These are phyloP conservation scores for Tenebrosternarchus preto DNA, from an alignment of 2,113 vertebrate species.

Conservation along the genomic window DNA sequence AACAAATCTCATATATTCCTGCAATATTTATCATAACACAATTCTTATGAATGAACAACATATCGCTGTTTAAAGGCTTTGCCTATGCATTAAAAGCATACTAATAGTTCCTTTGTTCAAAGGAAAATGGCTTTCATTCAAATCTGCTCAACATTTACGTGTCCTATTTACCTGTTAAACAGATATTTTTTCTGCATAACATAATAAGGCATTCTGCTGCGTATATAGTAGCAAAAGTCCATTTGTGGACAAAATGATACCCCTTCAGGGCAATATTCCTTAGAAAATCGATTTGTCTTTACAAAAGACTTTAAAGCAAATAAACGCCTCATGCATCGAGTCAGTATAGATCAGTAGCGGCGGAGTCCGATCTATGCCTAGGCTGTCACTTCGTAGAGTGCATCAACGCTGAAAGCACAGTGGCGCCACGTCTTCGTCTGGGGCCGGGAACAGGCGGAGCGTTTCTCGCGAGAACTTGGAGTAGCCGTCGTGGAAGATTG, in stretches of 20 bases:
- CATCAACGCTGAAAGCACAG: slow-evolving; percentile 61
- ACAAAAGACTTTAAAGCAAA: slow-evolving; percentile 53
- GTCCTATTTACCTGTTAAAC: slow-evolving; percentile 20
- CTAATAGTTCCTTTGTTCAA: slow-evolving; percentile 63
- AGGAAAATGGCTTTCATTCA: slow-evolving; percentile 64
- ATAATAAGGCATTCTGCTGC: slow-evolving; percentile 37
- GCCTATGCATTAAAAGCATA: slow-evolving; percentile 65
- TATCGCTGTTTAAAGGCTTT: slow-evolving; percentile 26
- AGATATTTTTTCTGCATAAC: slow-evolving; percentile 30
- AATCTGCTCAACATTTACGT: slow-evolving; percentile 35
- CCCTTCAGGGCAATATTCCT: slow-evolving; percentile 34
- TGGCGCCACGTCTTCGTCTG: slow-evolving; percentile 65
- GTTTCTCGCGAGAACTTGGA: slow-evolving; percentile 70
- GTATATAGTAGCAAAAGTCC: slow-evolving; percentile 46
- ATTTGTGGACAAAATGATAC: slow-evolving; percentile 37
- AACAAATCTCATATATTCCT: slow-evolving; percentile 1
- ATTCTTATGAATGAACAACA: slow-evolving; percentile 62
- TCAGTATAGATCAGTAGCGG: not conserved
- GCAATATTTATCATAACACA: slow-evolving; percentile 14
- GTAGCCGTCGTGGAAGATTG: slow-evolving; percentile 70
- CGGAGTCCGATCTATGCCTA: not conserved
- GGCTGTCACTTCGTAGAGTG: not conserved
- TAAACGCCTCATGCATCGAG: not conserved
- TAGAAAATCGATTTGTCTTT: slow-evolving; percentile 39
- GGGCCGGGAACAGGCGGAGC: slow-evolving; percentile 67